These are phyloP conservation scores for Pandion haliaetus DNA, from an alignment of 2,113 vertebrate genomes.

Conservation along the genomic window DNA sequence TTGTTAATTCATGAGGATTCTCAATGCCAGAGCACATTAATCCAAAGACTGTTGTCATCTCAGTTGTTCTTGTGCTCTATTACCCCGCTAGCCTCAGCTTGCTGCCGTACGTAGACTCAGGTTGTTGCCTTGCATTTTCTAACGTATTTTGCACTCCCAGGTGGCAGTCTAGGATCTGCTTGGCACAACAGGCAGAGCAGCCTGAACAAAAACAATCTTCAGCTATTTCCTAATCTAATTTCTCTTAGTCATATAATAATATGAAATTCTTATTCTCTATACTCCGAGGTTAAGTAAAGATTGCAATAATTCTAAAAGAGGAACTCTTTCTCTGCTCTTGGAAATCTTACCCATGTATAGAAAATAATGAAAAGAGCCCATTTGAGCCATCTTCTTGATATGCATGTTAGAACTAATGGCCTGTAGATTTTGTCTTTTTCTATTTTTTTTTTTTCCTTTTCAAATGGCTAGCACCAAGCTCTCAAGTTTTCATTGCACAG, in stretches of 20 bases:
- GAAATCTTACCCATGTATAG: slow-evolving; percentile 11
- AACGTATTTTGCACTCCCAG: neutral
- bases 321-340: neutral
- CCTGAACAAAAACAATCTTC: slow-evolving; percentile 16
- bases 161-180: neutral
- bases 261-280: slow-evolving; percentile 20
- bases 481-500: neutral
- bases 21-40: neutral
- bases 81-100: neutral
- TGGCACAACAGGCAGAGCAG: slow-evolving; percentile 1
- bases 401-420: neutral
- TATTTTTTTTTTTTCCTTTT: neutral
- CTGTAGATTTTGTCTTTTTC: neutral
- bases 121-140: neutral
- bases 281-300: neutral
- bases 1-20: neutral
- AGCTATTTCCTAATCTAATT: slow-evolving; percentile 11
- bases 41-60: neutral
- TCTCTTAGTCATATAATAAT: slow-evolving; percentile 16
- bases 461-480: neutral
- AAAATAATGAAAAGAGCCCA: slow-evolving; percentile 33
- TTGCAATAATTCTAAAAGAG: slow-evolving; percentile 18
- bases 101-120: neutral
- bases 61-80: neutral
- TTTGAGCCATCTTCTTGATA: neutral